Base-by-base conservation (phyloP, 2,113 vertebrate species). In the Raphicerus campestris region DNA sequence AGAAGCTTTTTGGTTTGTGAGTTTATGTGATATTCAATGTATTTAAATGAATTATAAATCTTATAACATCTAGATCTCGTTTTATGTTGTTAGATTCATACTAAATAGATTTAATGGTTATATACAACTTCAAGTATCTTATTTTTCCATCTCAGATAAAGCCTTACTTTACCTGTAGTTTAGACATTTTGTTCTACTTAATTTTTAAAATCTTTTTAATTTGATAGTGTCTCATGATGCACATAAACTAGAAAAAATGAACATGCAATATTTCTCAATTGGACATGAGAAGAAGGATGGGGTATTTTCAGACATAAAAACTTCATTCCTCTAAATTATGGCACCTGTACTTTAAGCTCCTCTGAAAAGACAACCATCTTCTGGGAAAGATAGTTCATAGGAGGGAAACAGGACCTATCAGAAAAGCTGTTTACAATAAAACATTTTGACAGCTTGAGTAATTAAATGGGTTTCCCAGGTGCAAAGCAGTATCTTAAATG, bases 381-480 rank as follows among this genome's bases (percentile, higher is more conserved):
- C 94, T 81, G 94, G 94, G 95, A 66, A 97, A 98, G 97, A 98
- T 96, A 97, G 96, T 97, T 98, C 97, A 97, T 88, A 90, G 80
- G 75, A 92, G 96, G 93, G 92, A 98, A 98, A 96, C 93, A 96
- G 90, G 97, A 98, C 98, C 97, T 97, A 98, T 98, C 98, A 98
- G 97, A 95, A 98, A 98, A 97, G 94, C 96, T 98, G 96, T 98
- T 99, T 98, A 97, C 98, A 98, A 97, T 98, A 98, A 98, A 99
- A 97, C 96, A 97, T 98, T 98, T 98, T 98, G 98, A 98, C 98
- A 99, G 97, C 42, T 39, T 42, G 28, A 97, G 98, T 98, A 98
- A 99, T 98, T 98, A 99, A 98, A 98, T 47, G 87, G 94, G 82
- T 98, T 99, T 98, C 97, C 98, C 98, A 99, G 98, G 98, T 99